phyloP scores from a whole-genome alignment of 1,140 invertebrate species.

The Caligus rogercresseyi region DNA sequence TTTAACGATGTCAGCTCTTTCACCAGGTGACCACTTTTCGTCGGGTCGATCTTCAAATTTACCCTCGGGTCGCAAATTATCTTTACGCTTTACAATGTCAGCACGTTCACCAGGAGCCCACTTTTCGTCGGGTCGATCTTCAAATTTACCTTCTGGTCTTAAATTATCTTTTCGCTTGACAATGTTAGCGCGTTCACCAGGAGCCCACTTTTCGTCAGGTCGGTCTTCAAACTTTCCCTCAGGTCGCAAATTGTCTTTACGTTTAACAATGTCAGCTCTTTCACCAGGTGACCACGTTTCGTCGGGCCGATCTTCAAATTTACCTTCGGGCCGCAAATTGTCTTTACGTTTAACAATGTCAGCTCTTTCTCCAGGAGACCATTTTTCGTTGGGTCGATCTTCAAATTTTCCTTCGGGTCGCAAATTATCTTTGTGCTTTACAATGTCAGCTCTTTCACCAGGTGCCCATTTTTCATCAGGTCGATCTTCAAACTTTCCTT shows the following conservation, averaged over 20 bases:
- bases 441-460: no score
- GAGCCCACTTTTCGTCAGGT: no score
- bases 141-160: conserved; percentile 25
- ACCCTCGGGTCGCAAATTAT: no score
- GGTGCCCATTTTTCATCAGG: no score
- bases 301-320: conserved; percentile 29
- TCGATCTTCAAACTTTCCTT: no score
- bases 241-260: conserved; percentile 24
- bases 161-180: conserved; percentile 26
- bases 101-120: conserved; percentile 20
- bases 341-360: conserved; percentile 32
- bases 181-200: conserved; percentile 20
- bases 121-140: no score
- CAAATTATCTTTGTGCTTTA: conserved; percentile 27
- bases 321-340: conserved; percentile 42
- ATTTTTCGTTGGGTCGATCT: conserved; percentile 24
- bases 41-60: no score
- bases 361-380: conserved; percentile 28
- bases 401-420: background rate
- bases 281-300: conserved; percentile 21
- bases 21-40: conserved; percentile 16
- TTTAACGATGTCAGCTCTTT: conserved; percentile 24
- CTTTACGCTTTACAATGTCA: conserved; percentile 22
- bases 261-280: conserved; percentile 22
- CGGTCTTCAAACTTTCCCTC: conserved; percentile 28